phyloP scores from a whole-genome alignment of 2,113 vertebrate genomes.

The Rhinichthys klamathensis region DNA sequence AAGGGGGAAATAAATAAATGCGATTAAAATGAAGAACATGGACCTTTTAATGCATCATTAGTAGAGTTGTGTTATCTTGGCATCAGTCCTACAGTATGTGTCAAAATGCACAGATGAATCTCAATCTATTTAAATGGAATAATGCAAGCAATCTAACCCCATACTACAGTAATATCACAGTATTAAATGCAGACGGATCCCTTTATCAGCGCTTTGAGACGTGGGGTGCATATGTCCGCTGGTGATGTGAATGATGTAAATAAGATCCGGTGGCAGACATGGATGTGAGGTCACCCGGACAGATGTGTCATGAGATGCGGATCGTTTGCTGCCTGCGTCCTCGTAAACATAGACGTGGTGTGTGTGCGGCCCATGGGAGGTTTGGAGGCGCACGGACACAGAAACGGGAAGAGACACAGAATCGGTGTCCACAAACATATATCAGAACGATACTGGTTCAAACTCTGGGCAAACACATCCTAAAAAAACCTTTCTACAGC shows the following conservation, averaged over 20 bases:
- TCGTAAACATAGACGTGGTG: slow-evolving; percentile 50
- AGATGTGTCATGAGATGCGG: background rate
- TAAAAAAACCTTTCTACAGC: background rate
- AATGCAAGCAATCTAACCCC: too few species aligned
- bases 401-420: background rate
- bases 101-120: too few species aligned
- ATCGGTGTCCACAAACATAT: slow-evolving; percentile 7
- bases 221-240: background rate
- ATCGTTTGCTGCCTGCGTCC: slow-evolving; percentile 24
- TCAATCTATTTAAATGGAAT: too few species aligned
- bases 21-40: too few species aligned
- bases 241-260: background rate
- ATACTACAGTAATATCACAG: background rate
- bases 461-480: background rate
- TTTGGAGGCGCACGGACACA: background rate
- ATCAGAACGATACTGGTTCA: background rate
- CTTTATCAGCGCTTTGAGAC: background rate
- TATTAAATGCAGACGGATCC: background rate
- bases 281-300: background rate
- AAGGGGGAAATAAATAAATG: too few species aligned
- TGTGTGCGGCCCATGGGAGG: slow-evolving; percentile 23
- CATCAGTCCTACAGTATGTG: background rate
- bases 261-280: background rate
- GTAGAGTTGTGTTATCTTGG: too few species aligned
- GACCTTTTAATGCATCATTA: too few species aligned